These are phyloP conservation scores for Coelinius sp. DNA, from an alignment of 2,888 invertebrate genomes.

Conservation along the genomic window DNA sequence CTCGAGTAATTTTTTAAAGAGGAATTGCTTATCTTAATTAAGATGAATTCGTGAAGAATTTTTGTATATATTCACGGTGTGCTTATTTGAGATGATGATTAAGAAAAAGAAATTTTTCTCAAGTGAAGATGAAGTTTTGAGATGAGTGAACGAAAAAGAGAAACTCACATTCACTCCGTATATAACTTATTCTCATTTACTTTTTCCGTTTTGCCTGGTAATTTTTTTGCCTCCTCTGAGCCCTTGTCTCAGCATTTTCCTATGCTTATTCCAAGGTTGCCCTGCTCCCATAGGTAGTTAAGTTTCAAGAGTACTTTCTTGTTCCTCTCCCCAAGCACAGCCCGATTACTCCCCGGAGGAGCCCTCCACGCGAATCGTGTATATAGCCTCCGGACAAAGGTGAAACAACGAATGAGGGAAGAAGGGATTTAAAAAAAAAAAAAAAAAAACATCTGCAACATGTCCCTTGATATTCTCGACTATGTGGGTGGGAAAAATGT, in stretches of 20 bases:
- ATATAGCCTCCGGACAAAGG: not conserved
- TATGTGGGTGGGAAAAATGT: not conserved
- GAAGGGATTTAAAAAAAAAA: not conserved
- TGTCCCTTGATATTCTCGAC: conserved; percentile 28
- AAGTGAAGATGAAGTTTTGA: not conserved
- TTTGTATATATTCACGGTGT: conserved; percentile 4
- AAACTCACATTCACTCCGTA: conserved; percentile 2
- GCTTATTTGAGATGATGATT: conserved; percentile 11
- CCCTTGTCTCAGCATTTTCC: conserved; percentile 8
- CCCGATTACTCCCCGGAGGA: conserved; percentile 33
- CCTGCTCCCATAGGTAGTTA: conserved; percentile 27
- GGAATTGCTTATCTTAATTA: conserved; percentile 12
- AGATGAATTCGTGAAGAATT: conserved; percentile 11
- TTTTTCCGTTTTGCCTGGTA: not conserved
- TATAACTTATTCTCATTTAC: conserved; percentile 7
- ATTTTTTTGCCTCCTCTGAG: not conserved
- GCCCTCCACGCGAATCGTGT: conserved; percentile 9
- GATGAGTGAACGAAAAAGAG: not conserved
- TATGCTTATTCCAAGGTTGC: conserved; percentile 3
- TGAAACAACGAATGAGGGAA: conserved; percentile 17
- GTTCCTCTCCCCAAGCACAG: not conserved
- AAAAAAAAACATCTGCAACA: conserved; percentile 28
- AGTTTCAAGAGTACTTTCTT: conserved; percentile 22
- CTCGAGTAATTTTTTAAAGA: not conserved
- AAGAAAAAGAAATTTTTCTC: not conserved